A percentile compares a stretch with the other conserved stretches of the same genome.
Conservation (phyloP, 2,888 invertebrate genomes). For the Syritta pipiens region DNA sequence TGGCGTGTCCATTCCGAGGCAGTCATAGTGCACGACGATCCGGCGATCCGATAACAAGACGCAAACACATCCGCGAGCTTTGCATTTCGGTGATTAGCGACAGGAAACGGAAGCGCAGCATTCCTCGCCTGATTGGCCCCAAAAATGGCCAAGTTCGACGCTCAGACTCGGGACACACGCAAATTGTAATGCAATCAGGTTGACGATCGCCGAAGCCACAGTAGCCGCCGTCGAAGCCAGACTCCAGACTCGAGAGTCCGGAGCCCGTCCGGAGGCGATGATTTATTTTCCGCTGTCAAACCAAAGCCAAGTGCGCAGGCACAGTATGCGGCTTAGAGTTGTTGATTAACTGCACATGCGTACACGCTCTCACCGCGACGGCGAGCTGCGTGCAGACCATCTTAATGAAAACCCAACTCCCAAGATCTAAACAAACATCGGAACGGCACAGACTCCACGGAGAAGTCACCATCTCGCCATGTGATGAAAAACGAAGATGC, state of each 20-base stretch:
- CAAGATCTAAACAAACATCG: slow-evolving; percentile 46
- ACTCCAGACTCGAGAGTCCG: slow-evolving; percentile 17
- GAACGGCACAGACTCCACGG: slow-evolving; percentile 9
- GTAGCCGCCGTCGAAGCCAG: slow-evolving; percentile 32
- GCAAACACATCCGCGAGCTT: background rate
- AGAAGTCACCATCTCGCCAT: slow-evolving; percentile 42
- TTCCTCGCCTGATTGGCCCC: slow-evolving; percentile 46
- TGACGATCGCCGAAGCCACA: slow-evolving; percentile 45
- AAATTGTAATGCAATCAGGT: slow-evolving; percentile 62
- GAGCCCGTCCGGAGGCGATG: slow-evolving; percentile 53
- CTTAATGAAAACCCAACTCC: slow-evolving; percentile 41
- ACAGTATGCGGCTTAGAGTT: slow-evolving; percentile 49
- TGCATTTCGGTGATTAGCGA: slow-evolving; percentile 41
- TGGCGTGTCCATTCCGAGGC: slow-evolving; percentile 19
- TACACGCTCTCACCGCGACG: slow-evolving; percentile 11
- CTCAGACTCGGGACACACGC: slow-evolving; percentile 39
- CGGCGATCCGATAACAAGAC: background rate
- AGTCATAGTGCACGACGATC: slow-evolving; percentile 48
- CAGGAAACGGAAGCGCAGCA: slow-evolving; percentile 56
- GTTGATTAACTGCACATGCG: slow-evolving; percentile 60
- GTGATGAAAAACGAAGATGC: slow-evolving; percentile 34
- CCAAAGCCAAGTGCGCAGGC: slow-evolving; percentile 45
- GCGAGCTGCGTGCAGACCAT: slow-evolving; percentile 36
- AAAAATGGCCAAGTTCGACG: slow-evolving; percentile 45
- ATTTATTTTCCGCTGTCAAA: slow-evolving; percentile 64